Evolutionary conservation across 1,140 invertebrate species (phyloP).

Genomic region (Oedothorax gibbosus): DNA sequence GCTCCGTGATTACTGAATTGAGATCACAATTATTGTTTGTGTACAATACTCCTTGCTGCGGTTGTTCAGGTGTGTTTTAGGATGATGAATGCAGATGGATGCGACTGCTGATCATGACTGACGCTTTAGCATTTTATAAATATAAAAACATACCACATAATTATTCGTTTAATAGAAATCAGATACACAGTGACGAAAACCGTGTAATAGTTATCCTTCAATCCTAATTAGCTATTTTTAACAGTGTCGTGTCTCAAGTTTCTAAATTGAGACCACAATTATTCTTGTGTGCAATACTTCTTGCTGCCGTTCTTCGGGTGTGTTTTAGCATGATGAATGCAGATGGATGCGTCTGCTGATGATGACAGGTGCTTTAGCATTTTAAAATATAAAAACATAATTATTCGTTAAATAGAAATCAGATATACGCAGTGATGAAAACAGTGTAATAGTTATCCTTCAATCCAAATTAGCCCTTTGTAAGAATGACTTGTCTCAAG

Average conservation of each 20-base stretch:
- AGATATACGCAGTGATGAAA: too few species aligned
- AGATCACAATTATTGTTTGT: background rate
- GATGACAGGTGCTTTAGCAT: background rate
- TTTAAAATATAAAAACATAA: too few species aligned
- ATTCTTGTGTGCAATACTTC: too few species aligned
- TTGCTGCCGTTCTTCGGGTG: background rate
- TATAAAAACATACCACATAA: too few species aligned
- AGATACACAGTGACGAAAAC: too few species aligned
- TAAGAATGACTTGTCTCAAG: background rate
- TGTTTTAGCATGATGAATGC: background rate
- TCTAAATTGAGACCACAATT: background rate
- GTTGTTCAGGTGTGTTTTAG: background rate
- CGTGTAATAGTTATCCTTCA: too few species aligned
- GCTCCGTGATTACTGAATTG: background rate
- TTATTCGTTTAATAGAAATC: too few species aligned
- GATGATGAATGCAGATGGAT: slow-evolving; percentile 26
- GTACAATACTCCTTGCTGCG: too few species aligned
- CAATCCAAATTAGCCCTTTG: too few species aligned
- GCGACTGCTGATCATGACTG: background rate
- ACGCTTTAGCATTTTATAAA: background rate
- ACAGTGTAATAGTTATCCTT: too few species aligned
- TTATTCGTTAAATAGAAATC: too few species aligned
- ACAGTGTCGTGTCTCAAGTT: background rate
- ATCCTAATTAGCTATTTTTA: too few species aligned
- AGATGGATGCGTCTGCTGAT: slow-evolving; percentile 27